Percentiles rank a stretch among this genome's conserved stretches.
Conservation (phyloP, 2,797 vertebrate genomes). For the Intellagama lesueurii region DNA sequence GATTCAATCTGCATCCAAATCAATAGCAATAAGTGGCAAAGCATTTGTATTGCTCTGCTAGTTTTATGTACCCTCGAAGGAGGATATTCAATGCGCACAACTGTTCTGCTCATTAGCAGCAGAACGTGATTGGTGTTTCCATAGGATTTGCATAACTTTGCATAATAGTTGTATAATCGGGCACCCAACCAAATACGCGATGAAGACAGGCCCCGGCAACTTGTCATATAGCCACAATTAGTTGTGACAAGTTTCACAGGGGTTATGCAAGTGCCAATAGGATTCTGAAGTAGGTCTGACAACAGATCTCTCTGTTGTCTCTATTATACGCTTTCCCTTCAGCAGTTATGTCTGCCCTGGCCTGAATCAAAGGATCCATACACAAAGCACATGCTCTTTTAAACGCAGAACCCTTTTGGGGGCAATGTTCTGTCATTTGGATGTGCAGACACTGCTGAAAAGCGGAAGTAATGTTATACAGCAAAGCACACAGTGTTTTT, state of each 20-base stretch:
- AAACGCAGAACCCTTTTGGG: not conserved
- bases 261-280: no score
- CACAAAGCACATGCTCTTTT: not conserved
- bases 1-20: not conserved
- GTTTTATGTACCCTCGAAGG: not conserved
- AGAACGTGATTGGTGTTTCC: no score
- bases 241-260: no score
- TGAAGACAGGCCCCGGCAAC: no score
- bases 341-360: not conserved
- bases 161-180: no score
- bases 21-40: not conserved
- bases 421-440: conserved; percentile 13
- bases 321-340: not conserved
- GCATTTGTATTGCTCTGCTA: not conserved
- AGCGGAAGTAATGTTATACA: not conserved
- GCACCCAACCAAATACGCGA: no score
- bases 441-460: not conserved
- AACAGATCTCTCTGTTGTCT: not conserved
- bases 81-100: not conserved
- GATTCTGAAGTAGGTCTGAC: not conserved
- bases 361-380: not conserved
- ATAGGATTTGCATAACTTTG: no score
- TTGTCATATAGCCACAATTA: no score
- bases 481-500: not conserved
- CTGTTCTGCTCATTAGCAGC: not conserved